Percentiles rank a stretch among this genome's conserved stretches.
phyloP scores from a whole-genome alignment of 2,888 invertebrate genomes.

The Gryllus longicercus region DNA sequence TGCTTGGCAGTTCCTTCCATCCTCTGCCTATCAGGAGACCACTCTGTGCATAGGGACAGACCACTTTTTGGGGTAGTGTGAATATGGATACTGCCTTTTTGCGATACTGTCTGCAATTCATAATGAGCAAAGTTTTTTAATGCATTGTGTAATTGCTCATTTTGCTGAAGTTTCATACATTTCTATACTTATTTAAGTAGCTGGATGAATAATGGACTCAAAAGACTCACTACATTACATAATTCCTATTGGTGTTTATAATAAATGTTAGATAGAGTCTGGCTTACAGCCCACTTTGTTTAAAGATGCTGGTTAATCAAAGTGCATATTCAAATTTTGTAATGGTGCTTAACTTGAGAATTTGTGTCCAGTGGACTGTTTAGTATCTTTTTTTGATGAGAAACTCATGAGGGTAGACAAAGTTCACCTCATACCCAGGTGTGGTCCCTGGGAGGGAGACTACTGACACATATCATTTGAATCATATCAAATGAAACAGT shows the following conservation, averaged over 20 bases:
- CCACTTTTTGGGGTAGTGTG: not conserved
- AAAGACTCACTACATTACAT: not conserved
- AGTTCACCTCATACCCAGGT: not conserved
- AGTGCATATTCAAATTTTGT: not conserved
- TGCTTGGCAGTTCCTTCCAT: not conserved
- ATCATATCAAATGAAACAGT: constrained; percentile 35
- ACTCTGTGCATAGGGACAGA: not conserved
- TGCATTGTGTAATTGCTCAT: not conserved
- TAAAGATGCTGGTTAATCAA: not conserved
- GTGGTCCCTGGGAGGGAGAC: constrained; percentile 11
- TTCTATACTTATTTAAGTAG: not conserved
- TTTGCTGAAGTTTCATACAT: not conserved
- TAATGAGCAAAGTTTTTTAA: not conserved
- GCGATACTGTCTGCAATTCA: not conserved
- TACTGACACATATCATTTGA: constrained; percentile 34
- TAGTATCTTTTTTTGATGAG: not conserved
- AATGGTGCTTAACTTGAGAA: not conserved
- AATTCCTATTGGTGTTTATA: not conserved
- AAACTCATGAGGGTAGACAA: not conserved
- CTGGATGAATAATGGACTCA: not conserved
- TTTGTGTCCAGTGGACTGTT: not conserved
- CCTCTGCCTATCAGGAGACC: not conserved
- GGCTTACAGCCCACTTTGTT: not conserved
- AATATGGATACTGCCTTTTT: not conserved
- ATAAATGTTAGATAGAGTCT: not conserved